Evolutionary conservation across 2,113 vertebrate species (phyloP).

Genomic region (zebrafish (Danio rerio)): GRCz12tu NC_133180.1:33447001-33447500

Average conservation of each 20-base stretch:
- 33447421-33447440: slow-evolving; percentile 90
- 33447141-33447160: too few relatives aligned
- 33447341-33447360: slow-evolving; percentile 73
- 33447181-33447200: too few relatives aligned
- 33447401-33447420: slow-evolving; percentile 89
- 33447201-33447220: too few relatives aligned
- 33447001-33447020: neutral
- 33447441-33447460: slow-evolving; percentile 89
- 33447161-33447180: too few relatives aligned
- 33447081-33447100: too few relatives aligned
- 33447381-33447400: slow-evolving; percentile 77
- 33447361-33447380: slow-evolving; percentile 72
- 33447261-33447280: neutral
- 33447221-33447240: too few relatives aligned
- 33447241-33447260: too few relatives aligned
- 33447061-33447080: too few relatives aligned
- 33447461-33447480: slow-evolving; percentile 90
- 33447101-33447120: too few relatives aligned
- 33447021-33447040: neutral
- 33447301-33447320: neutral
- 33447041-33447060: too few relatives aligned
- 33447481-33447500: slow-evolving; percentile 56
- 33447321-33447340: neutral
- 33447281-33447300: neutral
- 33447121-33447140: too few relatives aligned